These are phyloP conservation scores for Corythornis cristatus DNA, from an alignment of 2,113 vertebrate species.

Conservation along the genomic window DNA sequence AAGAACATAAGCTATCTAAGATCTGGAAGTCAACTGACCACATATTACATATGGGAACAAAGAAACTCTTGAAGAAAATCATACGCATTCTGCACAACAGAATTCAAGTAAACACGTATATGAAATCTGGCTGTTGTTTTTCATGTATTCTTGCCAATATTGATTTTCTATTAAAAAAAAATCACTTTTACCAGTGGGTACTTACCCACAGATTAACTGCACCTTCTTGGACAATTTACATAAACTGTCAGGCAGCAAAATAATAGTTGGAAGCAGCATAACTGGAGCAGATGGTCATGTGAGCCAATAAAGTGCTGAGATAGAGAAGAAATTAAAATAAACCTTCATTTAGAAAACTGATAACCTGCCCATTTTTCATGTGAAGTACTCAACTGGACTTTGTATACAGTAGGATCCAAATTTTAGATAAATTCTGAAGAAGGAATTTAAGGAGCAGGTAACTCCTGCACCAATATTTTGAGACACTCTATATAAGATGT, in stretches of 20 bases:
- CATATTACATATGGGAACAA: background rate
- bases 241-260: background rate
- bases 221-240: background rate
- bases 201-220: background rate
- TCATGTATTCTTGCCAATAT: background rate
- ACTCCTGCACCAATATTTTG: background rate
- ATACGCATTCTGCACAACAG: background rate
- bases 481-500: background rate
- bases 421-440: background rate
- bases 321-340: background rate
- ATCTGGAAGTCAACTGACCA: background rate
- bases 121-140: background rate
- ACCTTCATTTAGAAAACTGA: background rate
- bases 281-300: background rate
- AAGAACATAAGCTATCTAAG: background rate
- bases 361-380: background rate
- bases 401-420: rapidly evolving
- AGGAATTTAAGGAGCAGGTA: background rate
- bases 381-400: background rate
- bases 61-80: background rate
- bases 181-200: background rate
- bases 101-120: background rate
- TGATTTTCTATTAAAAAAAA: background rate
- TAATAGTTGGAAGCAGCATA: background rate
- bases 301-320: background rate